Evolutionary conservation across 1,140 invertebrate genomes (phyloP), one percentile per base, ranked within the genome.

Genomic region (Zeugodacus cucurbitae): DNA sequence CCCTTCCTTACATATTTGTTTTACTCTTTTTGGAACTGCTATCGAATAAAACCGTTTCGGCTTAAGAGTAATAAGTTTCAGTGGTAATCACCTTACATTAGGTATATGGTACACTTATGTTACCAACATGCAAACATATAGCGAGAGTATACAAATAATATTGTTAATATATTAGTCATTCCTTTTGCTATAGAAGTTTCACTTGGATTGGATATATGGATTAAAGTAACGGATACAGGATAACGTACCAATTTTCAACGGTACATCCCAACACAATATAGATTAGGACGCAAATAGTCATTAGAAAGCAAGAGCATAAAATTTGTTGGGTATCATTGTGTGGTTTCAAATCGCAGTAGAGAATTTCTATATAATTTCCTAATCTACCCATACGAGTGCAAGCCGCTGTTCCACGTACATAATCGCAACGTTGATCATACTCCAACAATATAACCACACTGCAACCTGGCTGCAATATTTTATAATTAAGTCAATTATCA

Each of bases 381-480:
- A 87, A 82, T 26, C 26, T 54, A 4, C 34, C 59, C 29, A 57
- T 87, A 34, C 59, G 58, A 32, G 57, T n/a, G 34, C 88, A 89
- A 37, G 82, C 58, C 0, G 57, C 3, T 6, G 86, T 64, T 26
- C n/a, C 58, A 14, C 41, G 54, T 8, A 89, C 74, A 86, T 89
- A 89, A 22, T 48, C 87, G 58, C 88, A 89, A 11, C 88, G 86
- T 58, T 89, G 34, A 32, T 85, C 41, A 57, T 87, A 87, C 29
- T 87, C 57, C 87, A 89, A 62, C 22, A 64, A 54, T 20, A 64
- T 57, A 3, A 89, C 88, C 26, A 59, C 87, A 8, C 57, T 62
- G 62, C 88, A 89, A 87, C 86, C 87, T 70, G 87, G 74, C 88
- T 89, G 32, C 8, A 88, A 88, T 48, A 22, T 29, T 87, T 87